Conservation (phyloP, 2,888 invertebrate species). For the Acanthacorydalis orientalis region DNA sequence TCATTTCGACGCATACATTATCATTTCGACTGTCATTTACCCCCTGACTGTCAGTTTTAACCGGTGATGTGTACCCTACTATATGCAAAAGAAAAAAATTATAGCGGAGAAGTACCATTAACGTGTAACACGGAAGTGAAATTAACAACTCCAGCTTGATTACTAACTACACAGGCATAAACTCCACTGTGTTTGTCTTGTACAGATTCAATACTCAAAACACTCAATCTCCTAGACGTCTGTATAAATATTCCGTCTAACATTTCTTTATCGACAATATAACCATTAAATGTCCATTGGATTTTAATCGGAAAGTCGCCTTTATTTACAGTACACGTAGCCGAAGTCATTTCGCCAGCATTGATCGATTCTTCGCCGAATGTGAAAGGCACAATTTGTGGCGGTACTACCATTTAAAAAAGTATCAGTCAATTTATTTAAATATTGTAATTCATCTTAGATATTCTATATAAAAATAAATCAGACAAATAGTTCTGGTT, state of each 20-base stretch:
- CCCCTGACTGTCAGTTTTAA: too few species aligned
- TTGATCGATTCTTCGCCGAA: conserved; percentile 54
- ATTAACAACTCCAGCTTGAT: conserved; percentile 47
- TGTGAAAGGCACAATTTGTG: conserved; percentile 49
- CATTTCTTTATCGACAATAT: conserved; percentile 21
- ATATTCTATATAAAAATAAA: too few species aligned
- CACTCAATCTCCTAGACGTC: conserved; percentile 2
- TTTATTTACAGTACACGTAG: conserved; percentile 50
- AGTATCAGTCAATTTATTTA: not conserved
- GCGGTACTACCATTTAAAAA: conserved; percentile 33
- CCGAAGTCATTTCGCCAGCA: conserved; percentile 49
- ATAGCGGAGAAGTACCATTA: conserved; percentile 43
- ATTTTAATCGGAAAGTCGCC: conserved; percentile 55
- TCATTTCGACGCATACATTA: too few species aligned
- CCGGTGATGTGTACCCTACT: too few species aligned
- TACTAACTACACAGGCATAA: conserved; percentile 57
- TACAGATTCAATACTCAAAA: conserved; percentile 6
- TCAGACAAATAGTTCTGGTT: too few species aligned
- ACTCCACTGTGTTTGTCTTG: conserved; percentile 47
- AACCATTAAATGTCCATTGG: conserved; percentile 43
- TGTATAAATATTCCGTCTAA: conserved; percentile 21
- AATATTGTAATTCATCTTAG: too few species aligned
- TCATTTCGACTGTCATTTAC: too few species aligned
- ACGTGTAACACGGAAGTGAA: conserved; percentile 49
- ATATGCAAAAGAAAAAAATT: too few species aligned